Evolutionary conservation across 2,797 vertebrate species (phyloP), one percentile per base, ranked within the genome.

Genomic region (Remorina albescens): DNA sequence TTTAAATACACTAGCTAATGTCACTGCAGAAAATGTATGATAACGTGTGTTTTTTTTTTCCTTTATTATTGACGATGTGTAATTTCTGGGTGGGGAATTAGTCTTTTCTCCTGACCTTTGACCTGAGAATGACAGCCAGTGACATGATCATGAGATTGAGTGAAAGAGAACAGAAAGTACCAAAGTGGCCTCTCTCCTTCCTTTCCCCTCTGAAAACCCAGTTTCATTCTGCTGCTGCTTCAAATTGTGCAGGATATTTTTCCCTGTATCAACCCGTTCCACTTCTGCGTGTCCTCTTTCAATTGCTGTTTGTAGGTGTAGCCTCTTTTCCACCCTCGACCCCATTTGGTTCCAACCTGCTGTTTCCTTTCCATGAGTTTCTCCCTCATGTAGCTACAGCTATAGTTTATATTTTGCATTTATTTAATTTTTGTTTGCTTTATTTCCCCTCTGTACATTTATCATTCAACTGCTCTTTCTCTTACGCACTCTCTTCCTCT

Each of bases 81-180:
- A 78, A 36, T 18, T 82, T 71, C 4, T 53, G 78, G 81, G 67
- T 69, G 85, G 62, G 65, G 64, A 47, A 2, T 74, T 71, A 76
- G 39, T 55, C 44, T 66, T 82, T 23, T 76, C 49, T 30, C 11
- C 26, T 80, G 83, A 88, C 74, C 69, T 84, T 88, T 90, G 86
- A 90, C 89, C 78, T 58, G 83, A 88, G 89, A 67, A 89, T 77
- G 91, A 82, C 85, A 54, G 42, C 65, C 61, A n/a, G 67, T 30
- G 50, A 59, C 47, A n/a, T n/a, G n/a, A n/a, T n/a, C 58, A 44
- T n/a, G 18, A 69, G 71, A 67, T 54, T 58, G 34, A 37, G 51
- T 65, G 37, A 63, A 67, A 63, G 56, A 84, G 89, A 59, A 74
- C 72, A 89, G 85, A 90, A 81, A 65, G 81, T 57, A 44, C 18